Conservation (phyloP, 2,888 invertebrate species). For the Sericinus montela region DNA sequence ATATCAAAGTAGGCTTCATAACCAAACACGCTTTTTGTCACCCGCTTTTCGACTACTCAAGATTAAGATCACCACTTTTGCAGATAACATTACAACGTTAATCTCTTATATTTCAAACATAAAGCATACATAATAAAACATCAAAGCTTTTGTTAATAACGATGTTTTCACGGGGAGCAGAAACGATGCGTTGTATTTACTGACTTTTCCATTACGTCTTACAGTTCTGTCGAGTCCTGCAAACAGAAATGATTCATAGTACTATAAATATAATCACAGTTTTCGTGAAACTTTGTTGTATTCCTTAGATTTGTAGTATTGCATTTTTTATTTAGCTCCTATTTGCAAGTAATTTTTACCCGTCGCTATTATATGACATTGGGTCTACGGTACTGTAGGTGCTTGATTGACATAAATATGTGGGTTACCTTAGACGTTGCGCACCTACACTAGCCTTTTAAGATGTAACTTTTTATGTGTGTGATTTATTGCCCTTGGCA, state of each 20-base stretch:
- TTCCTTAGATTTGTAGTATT: too few species aligned
- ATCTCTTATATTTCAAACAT: too few species aligned
- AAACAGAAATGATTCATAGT: conserved; percentile 28
- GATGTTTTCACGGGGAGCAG: conserved; percentile 23
- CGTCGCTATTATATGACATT: conserved; percentile 29
- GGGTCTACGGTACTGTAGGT: conserved; percentile 39
- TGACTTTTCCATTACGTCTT: conserved; percentile 25
- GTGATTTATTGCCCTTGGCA: conserved; percentile 44
- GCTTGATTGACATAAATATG: conserved; percentile 42
- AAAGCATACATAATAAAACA: conserved; percentile 23
- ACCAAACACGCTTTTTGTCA: too few species aligned
- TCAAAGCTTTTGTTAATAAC: conserved; percentile 31
- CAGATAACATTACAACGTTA: too few species aligned
- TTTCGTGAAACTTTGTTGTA: too few species aligned
- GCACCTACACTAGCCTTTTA: conserved; percentile 12
- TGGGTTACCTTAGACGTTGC: conserved; percentile 37
- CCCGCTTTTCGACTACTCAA: too few species aligned
- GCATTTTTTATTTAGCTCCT: background rate
- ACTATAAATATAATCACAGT: background rate
- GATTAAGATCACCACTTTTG: too few species aligned
- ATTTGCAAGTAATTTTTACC: conserved; percentile 12
- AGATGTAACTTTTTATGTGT: conserved; percentile 5
- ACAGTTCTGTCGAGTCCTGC: conserved; percentile 21
- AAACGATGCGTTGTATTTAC: conserved; percentile 16
- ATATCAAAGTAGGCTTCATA: too few species aligned